Base-by-base conservation (phyloP, 2,888 invertebrate genomes). In the Cremastinae sp. region DNA sequence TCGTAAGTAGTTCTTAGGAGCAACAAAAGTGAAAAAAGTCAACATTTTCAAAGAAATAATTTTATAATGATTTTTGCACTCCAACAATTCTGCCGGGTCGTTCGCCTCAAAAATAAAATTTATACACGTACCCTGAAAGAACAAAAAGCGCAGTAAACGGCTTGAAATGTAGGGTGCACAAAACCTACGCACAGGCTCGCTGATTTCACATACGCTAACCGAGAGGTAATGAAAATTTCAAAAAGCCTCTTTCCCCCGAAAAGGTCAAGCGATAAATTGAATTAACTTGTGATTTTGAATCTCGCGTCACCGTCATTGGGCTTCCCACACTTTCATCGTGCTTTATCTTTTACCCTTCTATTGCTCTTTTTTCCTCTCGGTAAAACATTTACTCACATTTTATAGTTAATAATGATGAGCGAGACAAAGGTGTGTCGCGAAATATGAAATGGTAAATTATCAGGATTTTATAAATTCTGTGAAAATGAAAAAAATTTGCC, bases 161-260 rank as follows among this genome's bases (percentile, higher is more conserved):
- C 45, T 70, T 35, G 37, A 28, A 70, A 70, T 62, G 37, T n/a
- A 70, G 43, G 37, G 53, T 39, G n/a, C 12, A 20, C 10, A 43
- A 56, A n/a, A 56, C 5, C 16, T 45, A 16, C 35, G 47, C 20
- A 35, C 43, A 51, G 28, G n/a, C 20, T 7, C n/a, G n/a, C n/a
- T n/a, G n/a, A 16, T 18, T 16, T 8, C 9, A 22, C 41, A 49
- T 64, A 49, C 43, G 65, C 61, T 64, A 53, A 43, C 47, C 56
- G 66, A 51, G 49, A 66, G 74, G 69, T 78, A 81, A 86, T 84
- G 83, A 79, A 85, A 87, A 87, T 85, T 84, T 83, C 77, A 83
- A 80, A 82, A 83, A 82, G 83, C 82, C 84, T 82, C 81, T 75
- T 59, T 79, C 61, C 41, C 28, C 28, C 28, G n/a, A 28, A 70